Evolutionary conservation across 1,140 invertebrate species (phyloP).

Genomic region (Lepidurus apus): DNA sequence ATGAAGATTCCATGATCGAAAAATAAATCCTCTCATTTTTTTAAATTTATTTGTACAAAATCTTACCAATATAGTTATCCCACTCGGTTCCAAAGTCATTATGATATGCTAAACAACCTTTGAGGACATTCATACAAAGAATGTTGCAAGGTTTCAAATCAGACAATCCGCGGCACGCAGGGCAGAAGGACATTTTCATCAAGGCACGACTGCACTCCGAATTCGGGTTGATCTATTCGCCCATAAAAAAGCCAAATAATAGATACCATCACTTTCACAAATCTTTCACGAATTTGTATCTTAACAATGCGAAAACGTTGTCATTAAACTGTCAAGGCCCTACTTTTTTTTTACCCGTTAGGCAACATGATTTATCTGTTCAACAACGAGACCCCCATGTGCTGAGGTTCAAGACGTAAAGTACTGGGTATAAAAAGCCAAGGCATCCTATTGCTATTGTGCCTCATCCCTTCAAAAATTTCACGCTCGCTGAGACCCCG

Average conservation of each 20-base stretch:
- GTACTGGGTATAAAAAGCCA: background rate
- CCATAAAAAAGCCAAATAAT: constrained; percentile 28
- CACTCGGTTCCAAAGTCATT: constrained; percentile 76
- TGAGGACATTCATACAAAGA: constrained; percentile 85
- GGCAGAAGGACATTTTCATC: constrained; percentile 79
- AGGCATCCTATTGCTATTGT: background rate
- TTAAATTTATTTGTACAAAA: background rate
- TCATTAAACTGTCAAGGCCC: background rate
- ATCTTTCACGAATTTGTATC: background rate
- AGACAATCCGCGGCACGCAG: constrained; percentile 67
- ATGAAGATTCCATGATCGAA: background rate
- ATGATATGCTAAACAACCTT: constrained; percentile 78
- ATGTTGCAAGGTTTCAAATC: constrained; percentile 71
- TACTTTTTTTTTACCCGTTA: background rate
- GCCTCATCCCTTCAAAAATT: background rate
- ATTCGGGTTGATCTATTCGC: constrained; percentile 50
- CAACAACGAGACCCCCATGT: background rate
- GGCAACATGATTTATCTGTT: background rate
- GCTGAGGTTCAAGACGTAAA: background rate
- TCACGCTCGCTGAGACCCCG: background rate
- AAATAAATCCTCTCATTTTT: background rate
- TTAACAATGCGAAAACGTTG: background rate
- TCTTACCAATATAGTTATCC: constrained; percentile 85
- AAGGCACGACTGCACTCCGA: constrained; percentile 69
- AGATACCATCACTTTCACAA: background rate